These are phyloP conservation scores for Odocoileus virginianus DNA, from an alignment of 2,113 vertebrate genomes.

Conservation along the genomic window DNA sequence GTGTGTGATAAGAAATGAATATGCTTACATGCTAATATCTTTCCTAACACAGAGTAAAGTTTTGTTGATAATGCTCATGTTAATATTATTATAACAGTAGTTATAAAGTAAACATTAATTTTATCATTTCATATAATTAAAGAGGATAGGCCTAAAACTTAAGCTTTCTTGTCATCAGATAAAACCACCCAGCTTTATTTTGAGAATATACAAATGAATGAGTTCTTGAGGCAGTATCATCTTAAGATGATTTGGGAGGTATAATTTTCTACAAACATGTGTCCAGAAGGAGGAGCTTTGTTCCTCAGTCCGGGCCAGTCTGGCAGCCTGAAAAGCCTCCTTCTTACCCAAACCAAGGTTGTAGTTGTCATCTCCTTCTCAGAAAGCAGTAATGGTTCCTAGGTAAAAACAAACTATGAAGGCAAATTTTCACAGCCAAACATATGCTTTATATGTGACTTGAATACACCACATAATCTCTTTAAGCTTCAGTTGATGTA, in stretches of 20 bases:
- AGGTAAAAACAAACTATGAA: background rate
- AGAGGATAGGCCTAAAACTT: background rate
- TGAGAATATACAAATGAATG: background rate
- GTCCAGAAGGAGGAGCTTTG: background rate
- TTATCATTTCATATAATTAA: background rate
- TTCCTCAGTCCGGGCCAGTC: background rate
- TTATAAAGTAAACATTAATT: background rate
- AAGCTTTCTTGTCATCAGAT: background rate
- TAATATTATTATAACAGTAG: background rate
- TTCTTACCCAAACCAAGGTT: background rate
- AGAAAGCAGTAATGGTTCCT: background rate
- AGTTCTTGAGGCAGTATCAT: background rate
- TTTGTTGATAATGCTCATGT: background rate
- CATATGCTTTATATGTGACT: background rate
- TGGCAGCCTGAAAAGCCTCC: background rate
- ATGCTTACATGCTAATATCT: background rate
- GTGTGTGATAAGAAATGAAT: background rate
- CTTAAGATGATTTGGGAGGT: background rate
- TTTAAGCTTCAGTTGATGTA: background rate
- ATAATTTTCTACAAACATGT: background rate
- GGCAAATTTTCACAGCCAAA: background rate
- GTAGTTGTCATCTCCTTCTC: background rate
- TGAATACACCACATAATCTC: background rate
- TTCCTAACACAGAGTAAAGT: background rate
- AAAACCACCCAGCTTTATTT: background rate